Evolutionary conservation across 2,113 vertebrate genomes (phyloP), one percentile per base, ranked within the genome.

Genomic region (Siniperca chuatsi): DNA sequence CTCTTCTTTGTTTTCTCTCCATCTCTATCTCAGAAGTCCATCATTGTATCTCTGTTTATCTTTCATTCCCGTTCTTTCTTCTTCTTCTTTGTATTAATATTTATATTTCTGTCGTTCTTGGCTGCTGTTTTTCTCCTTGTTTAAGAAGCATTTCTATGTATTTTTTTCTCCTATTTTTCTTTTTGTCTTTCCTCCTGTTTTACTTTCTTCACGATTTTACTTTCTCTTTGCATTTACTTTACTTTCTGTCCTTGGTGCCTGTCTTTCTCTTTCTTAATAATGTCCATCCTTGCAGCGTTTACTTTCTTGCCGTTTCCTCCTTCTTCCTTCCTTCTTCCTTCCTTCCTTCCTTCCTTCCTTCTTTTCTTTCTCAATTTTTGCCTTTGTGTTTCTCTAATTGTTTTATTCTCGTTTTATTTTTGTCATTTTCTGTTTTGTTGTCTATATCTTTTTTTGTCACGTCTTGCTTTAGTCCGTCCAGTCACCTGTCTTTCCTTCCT

Each of bases 41-140:
- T 89, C 85, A 75, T 65, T 70, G 71, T 74, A 12, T 85, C 88
- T 71, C 58, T 94, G 85, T 94, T 91, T 89, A 13, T 86, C 88
- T 90, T 91, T 85, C 78, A 65, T 85, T 81, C 81, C 42, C 78
- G 40, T 42, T 60, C 52, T 40, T 78, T 35, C 85, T 57, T 48
- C 79, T 64, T 50, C 66, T 60, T 78, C 72, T 80, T 89, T 68
- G 29, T 75, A 16, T 83, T 75, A 33, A 65, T 85, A n/a, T 87
- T 91, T 87, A 84, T 66, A 44, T 82, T 81, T 87, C 86, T 88
- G 80, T 89, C 82, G 40, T 52, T 78, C 66, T 90, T 90, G 88
- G 87, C 80, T 35, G 42, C n/a, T 50, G 58, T 8, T 40, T 58
- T 73, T 42, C 9, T 74, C 71, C 84, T 79, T 82, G 75, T 82